Conservation (phyloP, 2,888 invertebrate genomes). For the Agrochola lychnidis region DNA sequence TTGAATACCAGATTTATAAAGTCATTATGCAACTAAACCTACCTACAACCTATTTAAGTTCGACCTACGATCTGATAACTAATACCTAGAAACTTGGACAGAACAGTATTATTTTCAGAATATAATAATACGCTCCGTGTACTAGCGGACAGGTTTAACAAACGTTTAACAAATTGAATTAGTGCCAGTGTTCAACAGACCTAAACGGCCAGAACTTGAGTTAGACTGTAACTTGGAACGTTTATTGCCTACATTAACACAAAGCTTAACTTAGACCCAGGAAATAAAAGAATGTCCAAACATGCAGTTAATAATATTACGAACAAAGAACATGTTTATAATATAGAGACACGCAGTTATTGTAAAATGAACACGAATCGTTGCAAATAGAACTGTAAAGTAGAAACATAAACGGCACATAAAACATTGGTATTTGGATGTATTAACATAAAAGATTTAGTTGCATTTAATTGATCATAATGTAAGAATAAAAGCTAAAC, state of each 20-base stretch:
- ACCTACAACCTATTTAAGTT: constrained; percentile 36
- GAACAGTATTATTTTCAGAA: constrained; percentile 46
- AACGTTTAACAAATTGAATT: constrained; percentile 64
- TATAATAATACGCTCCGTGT: constrained; percentile 48
- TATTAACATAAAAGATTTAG: constrained; percentile 51
- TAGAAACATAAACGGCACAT: constrained; percentile 35
- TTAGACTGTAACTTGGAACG: constrained; percentile 36
- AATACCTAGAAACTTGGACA: constrained; percentile 47
- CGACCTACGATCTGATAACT: constrained; percentile 42
- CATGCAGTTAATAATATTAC: constrained; percentile 18
- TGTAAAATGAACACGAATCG: constrained; percentile 29
- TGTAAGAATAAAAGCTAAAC: constrained; percentile 13
- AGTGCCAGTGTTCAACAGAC: constrained; percentile 53
- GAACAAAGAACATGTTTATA: constrained; percentile 29
- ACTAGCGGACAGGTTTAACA: constrained; percentile 53
- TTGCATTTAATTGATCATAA: constrained; percentile 38
- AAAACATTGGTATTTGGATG: constrained; percentile 37
- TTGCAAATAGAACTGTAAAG: constrained; percentile 42
- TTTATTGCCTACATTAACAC: constrained; percentile 43
- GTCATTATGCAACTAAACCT: constrained; percentile 26
- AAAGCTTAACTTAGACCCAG: constrained; percentile 31
- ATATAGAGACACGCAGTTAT: constrained; percentile 13
- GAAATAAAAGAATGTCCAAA: constrained; percentile 22
- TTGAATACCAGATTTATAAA: constrained; percentile 17
- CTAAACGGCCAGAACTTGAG: constrained; percentile 40